Evolutionary conservation across 2,113 vertebrate genomes (phyloP), one percentile per base, ranked within the genome.

Genomic region (Rhinichthys klamathensis): DNA sequence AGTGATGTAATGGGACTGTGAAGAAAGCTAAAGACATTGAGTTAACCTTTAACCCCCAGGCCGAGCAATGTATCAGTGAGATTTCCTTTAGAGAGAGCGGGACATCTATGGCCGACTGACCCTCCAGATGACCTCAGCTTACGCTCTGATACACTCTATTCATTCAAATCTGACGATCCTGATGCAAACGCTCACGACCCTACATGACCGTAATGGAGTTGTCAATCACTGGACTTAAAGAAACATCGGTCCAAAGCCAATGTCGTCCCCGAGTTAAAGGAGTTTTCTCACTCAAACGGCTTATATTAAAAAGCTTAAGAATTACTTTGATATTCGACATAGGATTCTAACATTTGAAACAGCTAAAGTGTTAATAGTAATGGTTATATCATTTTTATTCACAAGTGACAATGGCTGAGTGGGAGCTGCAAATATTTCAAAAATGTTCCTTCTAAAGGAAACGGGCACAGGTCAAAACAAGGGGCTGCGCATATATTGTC

Each of bases 11-110:
- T 88, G 44, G 38, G 30, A 72, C 51, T 51, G 49, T 32, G 58
- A 83, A 74, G 90, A 90, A 95, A 91, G 94, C 91, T 90, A 92
- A 93, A 92, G 91, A 91, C 54, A 85, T 46, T 18, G 41, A 88
- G 80, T 6, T 85, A 79, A 88, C 60, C 84, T 84, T 69, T 88
- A 65, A 86, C 87, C 87, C 87, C 41, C 67, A 46, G 65, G 67
- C 51, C 82, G 38, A 85, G 63, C 65, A 25, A 51, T 69, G 23
- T 30, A 54, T 83, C 74, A 74, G 84, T 76, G 81, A 81, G 81
- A 41, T 75, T 76, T 86, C 81, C 60, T 84, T 86, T 80, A 80
- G 85, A 85, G 77, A n/a, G 11, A 72, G 65, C 21, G 27, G 84
- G 87, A 56, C 74, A 32, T 74, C 56, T 67, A 58, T 25, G 32